Evolutionary conservation across 1,140 invertebrate genomes (phyloP).

Genomic region (Trichonephila inaurata): DNA sequence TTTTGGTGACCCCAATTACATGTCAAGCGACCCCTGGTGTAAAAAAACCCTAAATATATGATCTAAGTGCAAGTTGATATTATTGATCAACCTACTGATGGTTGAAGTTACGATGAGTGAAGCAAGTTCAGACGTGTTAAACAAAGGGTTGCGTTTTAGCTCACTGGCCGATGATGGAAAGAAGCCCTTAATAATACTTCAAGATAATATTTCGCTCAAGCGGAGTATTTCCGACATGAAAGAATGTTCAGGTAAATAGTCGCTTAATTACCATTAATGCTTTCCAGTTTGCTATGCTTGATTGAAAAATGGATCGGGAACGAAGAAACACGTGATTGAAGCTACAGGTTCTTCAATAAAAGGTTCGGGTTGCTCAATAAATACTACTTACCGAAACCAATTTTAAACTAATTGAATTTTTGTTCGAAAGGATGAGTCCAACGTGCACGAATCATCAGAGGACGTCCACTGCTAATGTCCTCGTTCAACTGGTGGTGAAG

Average conservation of each 20-base stretch:
- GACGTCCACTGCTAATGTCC: slow-evolving; percentile 44
- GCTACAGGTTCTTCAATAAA: slow-evolving; percentile 30
- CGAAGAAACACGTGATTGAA: background rate
- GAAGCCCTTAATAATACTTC: slow-evolving; percentile 20
- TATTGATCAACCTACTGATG: slow-evolving; percentile 10
- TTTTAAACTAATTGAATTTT: slow-evolving; percentile 64
- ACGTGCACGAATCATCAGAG: slow-evolving; percentile 39
- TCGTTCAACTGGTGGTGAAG: slow-evolving; percentile 18
- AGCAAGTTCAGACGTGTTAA: slow-evolving; percentile 17
- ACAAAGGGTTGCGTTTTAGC: slow-evolving; percentile 36
- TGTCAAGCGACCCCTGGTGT: too few relatives aligned
- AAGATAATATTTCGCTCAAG: slow-evolving; percentile 49
- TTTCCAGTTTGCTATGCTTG: slow-evolving; percentile 36
- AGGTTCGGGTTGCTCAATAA: slow-evolving; percentile 52
- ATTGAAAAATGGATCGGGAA: slow-evolving; percentile 45
- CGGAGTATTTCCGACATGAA: slow-evolving; percentile 32
- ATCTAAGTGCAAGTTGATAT: background rate
- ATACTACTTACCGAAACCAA: slow-evolving; percentile 57
- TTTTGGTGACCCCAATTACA: too few relatives aligned
- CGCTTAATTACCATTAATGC: slow-evolving; percentile 55
- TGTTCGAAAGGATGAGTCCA: slow-evolving; percentile 1
- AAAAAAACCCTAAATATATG: background rate
- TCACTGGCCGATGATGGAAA: background rate
- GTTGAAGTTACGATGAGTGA: slow-evolving; percentile 20
- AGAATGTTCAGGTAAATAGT: slow-evolving; percentile 53